Percentiles rank a stretch among this genome's conserved stretches.
Conservation (phyloP, 2,888 invertebrate genomes). For the Galeruca laticollis region DNA sequence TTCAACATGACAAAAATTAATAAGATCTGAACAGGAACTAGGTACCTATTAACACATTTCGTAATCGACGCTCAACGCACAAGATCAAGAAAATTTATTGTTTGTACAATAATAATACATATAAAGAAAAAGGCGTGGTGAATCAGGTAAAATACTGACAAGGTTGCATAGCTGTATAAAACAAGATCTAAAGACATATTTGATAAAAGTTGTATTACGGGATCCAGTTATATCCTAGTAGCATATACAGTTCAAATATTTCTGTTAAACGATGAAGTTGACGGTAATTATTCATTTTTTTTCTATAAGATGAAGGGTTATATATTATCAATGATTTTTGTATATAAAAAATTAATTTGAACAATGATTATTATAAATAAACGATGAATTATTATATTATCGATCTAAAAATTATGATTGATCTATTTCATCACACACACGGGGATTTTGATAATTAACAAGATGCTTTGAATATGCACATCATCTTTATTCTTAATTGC, state of each 20-base stretch:
- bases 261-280: conserved; percentile 50
- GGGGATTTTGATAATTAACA: too few relatives aligned
- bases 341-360: too few relatives aligned
- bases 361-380: too few relatives aligned
- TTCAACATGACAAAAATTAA: neutral
- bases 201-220: conserved; percentile 46
- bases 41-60: conserved; percentile 36
- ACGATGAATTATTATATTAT: too few relatives aligned
- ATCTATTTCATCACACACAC: too few relatives aligned
- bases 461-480: too few relatives aligned
- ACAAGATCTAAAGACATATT: conserved; percentile 57
- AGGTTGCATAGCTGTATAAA: conserved; percentile 63
- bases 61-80: conserved; percentile 40
- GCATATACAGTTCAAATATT: conserved; percentile 50
- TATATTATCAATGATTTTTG: too few relatives aligned
- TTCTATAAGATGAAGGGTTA: conserved; percentile 21
- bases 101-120: conserved; percentile 9
- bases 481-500: too few relatives aligned
- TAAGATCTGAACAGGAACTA: neutral
- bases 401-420: too few relatives aligned
- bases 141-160: conserved; percentile 55
- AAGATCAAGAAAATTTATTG: conserved; percentile 17
- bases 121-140: conserved; percentile 52
- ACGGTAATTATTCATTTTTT: conserved; percentile 52
- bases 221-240: conserved; percentile 49